Conservation (phyloP, 2,888 invertebrate genomes). For the Mimachlamys varia region DNA sequence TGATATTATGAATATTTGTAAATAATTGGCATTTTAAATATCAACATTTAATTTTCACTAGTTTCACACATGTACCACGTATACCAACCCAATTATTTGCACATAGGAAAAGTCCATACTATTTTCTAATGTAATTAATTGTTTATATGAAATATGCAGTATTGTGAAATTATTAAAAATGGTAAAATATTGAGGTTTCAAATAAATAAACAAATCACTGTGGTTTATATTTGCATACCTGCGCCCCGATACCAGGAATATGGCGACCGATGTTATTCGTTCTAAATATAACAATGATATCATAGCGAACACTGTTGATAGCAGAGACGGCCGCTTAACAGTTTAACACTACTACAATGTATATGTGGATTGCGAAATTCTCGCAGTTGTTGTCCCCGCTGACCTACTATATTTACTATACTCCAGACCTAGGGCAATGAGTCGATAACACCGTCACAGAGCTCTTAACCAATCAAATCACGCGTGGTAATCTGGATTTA, state of each 20-base stretch:
- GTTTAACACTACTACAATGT: neutral
- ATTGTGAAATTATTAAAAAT: neutral
- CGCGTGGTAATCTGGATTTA: neutral
- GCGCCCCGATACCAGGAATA: neutral
- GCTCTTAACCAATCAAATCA: neutral
- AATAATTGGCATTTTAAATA: too few species aligned
- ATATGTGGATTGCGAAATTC: conserved; percentile 1
- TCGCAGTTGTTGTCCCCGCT: neutral
- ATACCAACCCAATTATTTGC: too few species aligned
- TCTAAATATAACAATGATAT: conserved; percentile 26
- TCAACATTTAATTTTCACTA: too few species aligned
- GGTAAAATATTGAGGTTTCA: neutral
- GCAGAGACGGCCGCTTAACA: neutral
- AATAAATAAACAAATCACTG: neutral
- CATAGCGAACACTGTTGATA: neutral
- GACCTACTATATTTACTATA: conserved; percentile 31
- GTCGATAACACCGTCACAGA: neutral
- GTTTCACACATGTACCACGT: too few species aligned
- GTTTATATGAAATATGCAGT: neutral
- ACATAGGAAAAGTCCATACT: too few species aligned
- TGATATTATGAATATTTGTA: too few species aligned
- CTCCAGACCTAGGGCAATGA: conserved; percentile 5
- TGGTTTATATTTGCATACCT: neutral
- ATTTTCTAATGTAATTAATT: too few species aligned
- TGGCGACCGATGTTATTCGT: neutral